Evolutionary conservation across 2,797 vertebrate species (phyloP), one percentile per base, ranked within the genome.

Genomic region (Delichon dasypus): DNA sequence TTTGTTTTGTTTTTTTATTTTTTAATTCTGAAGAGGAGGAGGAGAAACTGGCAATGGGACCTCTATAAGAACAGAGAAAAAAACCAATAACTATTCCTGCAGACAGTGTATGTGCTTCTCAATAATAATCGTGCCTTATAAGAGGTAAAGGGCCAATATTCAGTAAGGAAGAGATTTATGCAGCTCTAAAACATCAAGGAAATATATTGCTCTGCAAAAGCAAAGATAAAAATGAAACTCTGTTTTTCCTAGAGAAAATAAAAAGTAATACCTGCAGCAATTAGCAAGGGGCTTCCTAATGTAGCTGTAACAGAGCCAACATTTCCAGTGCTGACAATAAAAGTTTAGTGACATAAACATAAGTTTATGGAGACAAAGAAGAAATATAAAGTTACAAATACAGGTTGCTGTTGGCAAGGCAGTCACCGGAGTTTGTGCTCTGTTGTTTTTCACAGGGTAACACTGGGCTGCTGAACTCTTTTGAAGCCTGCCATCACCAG

Each of bases 381-480:
- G 38, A 82, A 71, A 61, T 3, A 4, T 2, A 27, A 85, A 74
- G 62, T 54, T 72, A 21, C 16, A 68, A n/a, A 22, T 9, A 16
- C 23, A 45, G 38, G 10, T 21, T 45, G 26, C 22, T 67, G 38
- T 3, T 40, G 29, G 26, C 62, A n/a, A 25, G 36, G 40, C 5
- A 54, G 32, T 42, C 29, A 22, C 0, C 0, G 50, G 26, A 91
- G 20, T 4, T 2, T 3, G 29, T 51, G 53, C 38, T 34, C 44
- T 6, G 32, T 1, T 60, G 16, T 40, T 72, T 85, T 78, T 30
- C 62, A 19, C 1, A 12, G n/a, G 26, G 12, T 40, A 60, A 64
- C 84, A 32, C 29, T 3, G 23, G 11, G 65, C 17, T 85, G 68
- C 27, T 58, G 81, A 70, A 15, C 66, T 16, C 55, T 10, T 71